phyloP scores from a whole-genome alignment of 2,113 vertebrate genomes.

The Platichthys stellatus region DNA sequence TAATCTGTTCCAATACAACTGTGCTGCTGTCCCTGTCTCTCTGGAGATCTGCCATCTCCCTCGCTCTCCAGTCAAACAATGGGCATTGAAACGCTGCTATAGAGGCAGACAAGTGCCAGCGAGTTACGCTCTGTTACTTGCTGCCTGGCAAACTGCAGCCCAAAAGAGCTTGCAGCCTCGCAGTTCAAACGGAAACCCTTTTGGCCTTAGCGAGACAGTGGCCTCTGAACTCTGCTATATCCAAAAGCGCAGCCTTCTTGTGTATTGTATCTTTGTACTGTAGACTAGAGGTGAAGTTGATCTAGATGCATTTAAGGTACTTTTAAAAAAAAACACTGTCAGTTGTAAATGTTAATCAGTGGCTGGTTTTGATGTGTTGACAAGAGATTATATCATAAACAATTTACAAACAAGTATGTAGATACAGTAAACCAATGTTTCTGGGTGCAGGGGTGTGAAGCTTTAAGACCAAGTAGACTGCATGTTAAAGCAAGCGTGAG shows the following conservation, averaged over 20 bases:
- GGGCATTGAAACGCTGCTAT: conserved; percentile 43
- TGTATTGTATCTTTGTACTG: conserved; percentile 77
- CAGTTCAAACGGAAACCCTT: conserved; percentile 32
- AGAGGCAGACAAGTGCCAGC: conserved; percentile 31
- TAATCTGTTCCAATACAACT: conserved; percentile 65
- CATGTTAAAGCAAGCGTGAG: conserved; percentile 58
- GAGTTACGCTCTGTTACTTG: conserved; percentile 18
- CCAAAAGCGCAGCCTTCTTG: conserved; percentile 66
- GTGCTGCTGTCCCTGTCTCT: conserved; percentile 49
- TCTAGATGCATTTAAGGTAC: conserved; percentile 73
- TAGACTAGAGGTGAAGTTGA: conserved; percentile 74
- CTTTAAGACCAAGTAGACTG: conserved; percentile 70
- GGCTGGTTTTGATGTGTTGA: conserved; percentile 71
- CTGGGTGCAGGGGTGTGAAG: conserved; percentile 56
- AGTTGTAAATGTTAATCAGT: conserved; percentile 72
- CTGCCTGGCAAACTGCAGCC: conserved; percentile 31
- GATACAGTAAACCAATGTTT: conserved; percentile 48
- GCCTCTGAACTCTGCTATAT: conserved; percentile 66
- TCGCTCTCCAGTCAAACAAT: conserved; percentile 49
- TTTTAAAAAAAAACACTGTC: conserved; percentile 45
- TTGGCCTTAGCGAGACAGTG: conserved; percentile 65
- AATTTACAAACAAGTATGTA: conserved; percentile 47
- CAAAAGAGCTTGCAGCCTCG: conserved; percentile 34
- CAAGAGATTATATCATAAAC: conserved; percentile 61
- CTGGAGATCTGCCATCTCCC: conserved; percentile 56